A percentile compares a stretch with the other conserved stretches of the same genome.
Conservation (phyloP, 2,888 invertebrate species). For the Tigriopus californicus region DNA sequence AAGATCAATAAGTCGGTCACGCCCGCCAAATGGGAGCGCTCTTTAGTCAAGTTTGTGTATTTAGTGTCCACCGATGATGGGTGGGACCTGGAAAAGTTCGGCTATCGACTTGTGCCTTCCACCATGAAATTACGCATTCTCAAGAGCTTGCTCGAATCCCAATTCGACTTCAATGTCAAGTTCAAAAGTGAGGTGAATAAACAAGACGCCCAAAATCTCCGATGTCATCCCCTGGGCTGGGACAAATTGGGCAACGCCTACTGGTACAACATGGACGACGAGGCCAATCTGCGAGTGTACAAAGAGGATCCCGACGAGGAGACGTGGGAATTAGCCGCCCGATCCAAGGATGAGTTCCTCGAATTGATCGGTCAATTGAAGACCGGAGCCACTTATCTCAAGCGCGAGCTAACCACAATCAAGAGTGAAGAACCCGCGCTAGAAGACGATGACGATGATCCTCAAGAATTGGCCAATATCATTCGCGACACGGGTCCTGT, state of each 20-base stretch:
- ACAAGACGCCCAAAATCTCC: constrained; percentile 53
- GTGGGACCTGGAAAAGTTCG: constrained; percentile 62
- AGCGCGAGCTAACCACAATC: not conserved
- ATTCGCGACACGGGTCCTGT: constrained; percentile 16
- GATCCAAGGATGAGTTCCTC: constrained; percentile 22
- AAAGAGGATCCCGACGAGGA: constrained; percentile 92
- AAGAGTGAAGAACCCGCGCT: not conserved
- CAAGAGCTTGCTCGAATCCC: constrained; percentile 75
- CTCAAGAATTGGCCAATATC: not conserved
- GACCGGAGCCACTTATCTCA: not conserved
- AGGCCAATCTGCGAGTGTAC: constrained; percentile 74
- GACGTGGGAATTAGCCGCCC: constrained; percentile 78
- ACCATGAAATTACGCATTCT: constrained; percentile 70
- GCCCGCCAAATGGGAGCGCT: constrained; percentile 73
- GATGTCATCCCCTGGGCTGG: constrained; percentile 70
- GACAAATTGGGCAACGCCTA: constrained; percentile 80
- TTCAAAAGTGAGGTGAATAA: constrained; percentile 75
- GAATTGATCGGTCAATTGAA: not conserved
- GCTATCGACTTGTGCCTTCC: constrained; percentile 75
- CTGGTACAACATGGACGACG: constrained; percentile 78
- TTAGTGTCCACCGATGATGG: constrained; percentile 75
- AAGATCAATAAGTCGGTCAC: constrained; percentile 62
- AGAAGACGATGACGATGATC: not conserved
- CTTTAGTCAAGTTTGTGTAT: constrained; percentile 74
- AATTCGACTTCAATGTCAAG: constrained; percentile 82